Evolutionary conservation across 37 sponge, comb jelly and placozoan species (phyloP).

Genomic region (Aplysina aerophoba): DNA sequence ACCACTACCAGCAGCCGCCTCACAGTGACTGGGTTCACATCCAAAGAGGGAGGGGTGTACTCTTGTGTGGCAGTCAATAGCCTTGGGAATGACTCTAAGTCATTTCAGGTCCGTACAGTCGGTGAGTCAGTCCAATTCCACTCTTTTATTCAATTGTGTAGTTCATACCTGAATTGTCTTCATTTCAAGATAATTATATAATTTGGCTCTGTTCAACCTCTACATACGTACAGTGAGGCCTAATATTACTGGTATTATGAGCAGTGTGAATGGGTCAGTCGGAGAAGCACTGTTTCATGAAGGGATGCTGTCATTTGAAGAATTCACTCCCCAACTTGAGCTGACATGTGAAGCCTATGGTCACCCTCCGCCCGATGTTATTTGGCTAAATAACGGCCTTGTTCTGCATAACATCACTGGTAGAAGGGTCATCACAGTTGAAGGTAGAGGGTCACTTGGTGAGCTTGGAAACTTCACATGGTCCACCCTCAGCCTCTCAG

Average conservation of each 20-base stretch:
- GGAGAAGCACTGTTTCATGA: background rate
- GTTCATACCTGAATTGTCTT: no score
- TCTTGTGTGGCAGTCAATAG: background rate
- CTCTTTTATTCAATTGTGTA: background rate
- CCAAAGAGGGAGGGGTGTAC: background rate
- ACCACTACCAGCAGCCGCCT: background rate
- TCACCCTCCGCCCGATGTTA: background rate
- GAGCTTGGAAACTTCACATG: background rate
- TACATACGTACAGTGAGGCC: conserved; percentile 11
- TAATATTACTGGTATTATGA: background rate
- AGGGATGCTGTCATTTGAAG: background rate
- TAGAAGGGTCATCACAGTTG: background rate
- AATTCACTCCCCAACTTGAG: background rate
- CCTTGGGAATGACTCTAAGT: background rate
- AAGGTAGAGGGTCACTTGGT: background rate
- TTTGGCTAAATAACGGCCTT: background rate
- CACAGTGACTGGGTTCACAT: background rate
- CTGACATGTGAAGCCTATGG: conserved; percentile 10
- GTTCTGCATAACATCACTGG: background rate
- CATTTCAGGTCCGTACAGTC: background rate
- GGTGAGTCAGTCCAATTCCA: background rate
- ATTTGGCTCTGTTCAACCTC: background rate
- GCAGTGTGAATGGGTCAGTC: background rate
- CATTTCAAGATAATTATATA: no score
- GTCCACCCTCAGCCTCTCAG: background rate